Evolutionary conservation across 2,113 vertebrate species (phyloP).

Genomic region (Ochotona princeps): DNA sequence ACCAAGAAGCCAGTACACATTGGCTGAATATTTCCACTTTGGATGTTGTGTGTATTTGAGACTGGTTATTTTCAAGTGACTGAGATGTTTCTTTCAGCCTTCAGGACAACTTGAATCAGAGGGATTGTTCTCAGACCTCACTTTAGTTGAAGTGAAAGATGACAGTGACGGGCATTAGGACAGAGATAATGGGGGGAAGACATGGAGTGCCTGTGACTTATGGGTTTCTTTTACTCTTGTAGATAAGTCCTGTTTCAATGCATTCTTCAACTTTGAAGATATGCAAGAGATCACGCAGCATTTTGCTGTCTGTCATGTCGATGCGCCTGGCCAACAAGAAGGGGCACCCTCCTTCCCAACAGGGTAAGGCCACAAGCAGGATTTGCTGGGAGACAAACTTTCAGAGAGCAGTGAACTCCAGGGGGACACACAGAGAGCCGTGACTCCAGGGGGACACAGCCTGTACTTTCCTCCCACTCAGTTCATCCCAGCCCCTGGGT

Average conservation of each 20-base stretch:
- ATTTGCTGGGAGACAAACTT: not conserved
- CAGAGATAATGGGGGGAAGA: not conserved
- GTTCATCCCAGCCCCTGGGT: not conserved
- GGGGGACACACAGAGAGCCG: not conserved
- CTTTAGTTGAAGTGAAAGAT: not conserved
- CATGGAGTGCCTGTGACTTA: not conserved
- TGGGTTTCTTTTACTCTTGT: conserved; percentile 55
- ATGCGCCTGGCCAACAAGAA: conserved; percentile 96
- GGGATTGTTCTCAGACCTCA: not conserved
- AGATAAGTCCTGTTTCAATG: conserved; percentile 99
- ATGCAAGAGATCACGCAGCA: conserved; percentile 98
- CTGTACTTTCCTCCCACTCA: not conserved
- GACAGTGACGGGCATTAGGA: not conserved
- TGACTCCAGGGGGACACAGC: not conserved
- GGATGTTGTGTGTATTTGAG: conserved; percentile 27
- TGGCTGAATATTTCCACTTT: not conserved
- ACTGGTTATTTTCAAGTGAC: not conserved
- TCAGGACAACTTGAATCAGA: not conserved
- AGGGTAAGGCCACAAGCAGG: conserved; percentile 86
- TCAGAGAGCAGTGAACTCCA: not conserved
- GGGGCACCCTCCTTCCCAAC: conserved; percentile 92
- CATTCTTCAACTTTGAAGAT: conserved; percentile 98
- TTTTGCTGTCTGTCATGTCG: conserved; percentile 96
- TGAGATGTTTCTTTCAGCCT: not conserved
- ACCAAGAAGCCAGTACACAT: not conserved